Base-by-base conservation (phyloP, 2,113 vertebrate genomes). In the Corythornis vintsioides region DNA sequence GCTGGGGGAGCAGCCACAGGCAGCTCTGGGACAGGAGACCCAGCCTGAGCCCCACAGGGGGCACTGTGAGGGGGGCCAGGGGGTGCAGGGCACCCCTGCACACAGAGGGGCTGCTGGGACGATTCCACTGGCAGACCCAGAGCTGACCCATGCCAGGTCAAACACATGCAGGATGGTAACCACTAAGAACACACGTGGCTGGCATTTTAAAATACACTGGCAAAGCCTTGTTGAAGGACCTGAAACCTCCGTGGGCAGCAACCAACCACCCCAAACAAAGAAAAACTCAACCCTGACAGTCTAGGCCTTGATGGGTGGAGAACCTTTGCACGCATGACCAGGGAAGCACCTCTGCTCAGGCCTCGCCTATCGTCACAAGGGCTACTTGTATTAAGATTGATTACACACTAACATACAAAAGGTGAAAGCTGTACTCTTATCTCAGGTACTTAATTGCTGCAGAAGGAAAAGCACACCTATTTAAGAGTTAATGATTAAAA, bases 401-500 rank as follows among this genome's bases (percentile, higher is more conserved):
- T 67, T 73, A 59, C 67, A 53, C 8, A 64, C 31, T 33, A 66
- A 4, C 7, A 50, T 9, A 56, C 77, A 76, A 50, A 79, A n/a
- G 64, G 67, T 83, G 71, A 87, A 82, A 91, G 75, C 47, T 63
- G 33, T 15, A 15, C 75, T 89, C 50, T 83, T 85, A 69, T 73
- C 81, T 31, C 1, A 42, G 29, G 18, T 47, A 73, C 28, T 33
- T 45, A 87, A 87, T 35, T 52, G 67, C 64, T 76, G 66, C 75
- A 20, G 31, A 55, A 85, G 48, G 84, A 65, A 72, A 87, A 22
- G 17, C 61, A 63, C 38, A 83, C 57, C 61, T 43, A 47, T 16
- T 53, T 26, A 25, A 22, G 13, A 55, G 67, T 91, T 91, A 92
- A 88, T 92, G 38, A 91, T 88, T 85, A 77, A 59, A 73, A 82